Evolutionary conservation across 2,113 vertebrate species (phyloP).

Genomic region (Hepsetus odoe): DNA sequence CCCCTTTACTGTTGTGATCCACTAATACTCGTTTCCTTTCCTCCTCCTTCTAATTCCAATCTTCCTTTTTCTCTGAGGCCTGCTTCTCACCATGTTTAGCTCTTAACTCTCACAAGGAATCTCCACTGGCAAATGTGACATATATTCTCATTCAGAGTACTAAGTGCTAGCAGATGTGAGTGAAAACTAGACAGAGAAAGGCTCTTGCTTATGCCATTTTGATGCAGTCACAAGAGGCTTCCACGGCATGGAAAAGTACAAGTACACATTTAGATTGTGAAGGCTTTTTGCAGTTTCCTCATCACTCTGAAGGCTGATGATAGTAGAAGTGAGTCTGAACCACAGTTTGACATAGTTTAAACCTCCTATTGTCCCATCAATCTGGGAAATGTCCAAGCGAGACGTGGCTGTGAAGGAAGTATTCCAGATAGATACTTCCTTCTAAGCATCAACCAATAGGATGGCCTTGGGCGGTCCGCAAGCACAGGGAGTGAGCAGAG

Average conservation of each 20-base stretch:
- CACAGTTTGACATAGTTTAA: conserved; percentile 29
- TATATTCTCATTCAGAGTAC: conserved; percentile 32
- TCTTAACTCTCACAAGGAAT: conserved; percentile 43
- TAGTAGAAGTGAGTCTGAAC: not conserved
- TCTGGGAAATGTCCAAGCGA: conserved; percentile 52
- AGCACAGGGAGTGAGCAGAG: conserved; percentile 8
- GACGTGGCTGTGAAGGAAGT: conserved; percentile 54
- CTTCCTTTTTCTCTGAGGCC: not conserved
- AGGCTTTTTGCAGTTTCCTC: not conserved
- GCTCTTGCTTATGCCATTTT: not conserved
- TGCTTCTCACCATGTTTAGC: conserved; percentile 38
- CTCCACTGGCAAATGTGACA: conserved; percentile 22
- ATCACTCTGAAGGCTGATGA: not conserved
- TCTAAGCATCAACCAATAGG: conserved; percentile 33
- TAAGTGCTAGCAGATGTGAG: conserved; percentile 57
- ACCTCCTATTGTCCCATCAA: conserved; percentile 49
- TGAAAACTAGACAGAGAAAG: conserved; percentile 28
- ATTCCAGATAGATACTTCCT: conserved; percentile 49
- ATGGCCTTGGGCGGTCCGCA: not conserved
- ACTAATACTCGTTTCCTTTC: not conserved
- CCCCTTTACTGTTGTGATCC: conserved; percentile 5
- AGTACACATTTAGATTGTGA: not conserved
- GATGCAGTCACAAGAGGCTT: not conserved
- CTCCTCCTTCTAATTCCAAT: not conserved
- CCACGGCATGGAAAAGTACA: not conserved